Percentiles rank a stretch among this genome's conserved stretches.
Conservation (phyloP, 1,140 invertebrate species). For the Sycobia sp. region DNA sequence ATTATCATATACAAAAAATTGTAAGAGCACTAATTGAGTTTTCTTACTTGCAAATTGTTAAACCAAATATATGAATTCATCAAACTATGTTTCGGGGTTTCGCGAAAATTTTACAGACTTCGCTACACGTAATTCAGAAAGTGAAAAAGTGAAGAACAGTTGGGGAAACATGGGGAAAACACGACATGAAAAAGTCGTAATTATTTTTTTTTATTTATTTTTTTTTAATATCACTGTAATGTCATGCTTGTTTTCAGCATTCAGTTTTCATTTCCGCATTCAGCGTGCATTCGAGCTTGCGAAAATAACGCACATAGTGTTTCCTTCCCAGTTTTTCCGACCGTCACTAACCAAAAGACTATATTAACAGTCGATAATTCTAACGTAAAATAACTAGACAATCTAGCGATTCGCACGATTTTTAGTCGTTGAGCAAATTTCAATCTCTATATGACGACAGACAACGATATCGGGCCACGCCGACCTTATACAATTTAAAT, state of each 20-base stretch:
- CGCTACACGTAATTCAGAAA: too few species aligned
- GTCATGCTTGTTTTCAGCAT: background rate
- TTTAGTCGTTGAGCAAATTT: conserved; percentile 25
- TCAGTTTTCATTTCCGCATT: background rate
- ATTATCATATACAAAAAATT: too few species aligned
- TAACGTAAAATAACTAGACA: conserved; percentile 32
- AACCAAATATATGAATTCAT: too few species aligned
- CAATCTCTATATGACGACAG: conserved; percentile 27
- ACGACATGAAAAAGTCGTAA: too few species aligned
- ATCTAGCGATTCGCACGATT: conserved; percentile 21
- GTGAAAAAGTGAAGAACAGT: background rate
- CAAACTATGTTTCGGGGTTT: too few species aligned
- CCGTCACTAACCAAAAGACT: conserved; percentile 25
- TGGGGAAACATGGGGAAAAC: too few species aligned
- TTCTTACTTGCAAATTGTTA: too few species aligned
- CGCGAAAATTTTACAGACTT: too few species aligned
- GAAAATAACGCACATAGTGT: too few species aligned
- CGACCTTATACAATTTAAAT: conserved; percentile 28
- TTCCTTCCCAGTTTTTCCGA: background rate
- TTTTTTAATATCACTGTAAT: background rate
- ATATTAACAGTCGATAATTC: conserved; percentile 23
- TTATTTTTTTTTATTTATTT: background rate
- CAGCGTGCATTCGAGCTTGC: conserved; percentile 2
- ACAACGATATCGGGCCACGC: conserved; percentile 28
- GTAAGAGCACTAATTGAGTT: too few species aligned